A percentile compares a stretch with the other conserved stretches of the same genome.
Evolutionary conservation across 2,113 vertebrate species (phyloP).

Genomic region (Protobothrops flavoviridis): DNA sequence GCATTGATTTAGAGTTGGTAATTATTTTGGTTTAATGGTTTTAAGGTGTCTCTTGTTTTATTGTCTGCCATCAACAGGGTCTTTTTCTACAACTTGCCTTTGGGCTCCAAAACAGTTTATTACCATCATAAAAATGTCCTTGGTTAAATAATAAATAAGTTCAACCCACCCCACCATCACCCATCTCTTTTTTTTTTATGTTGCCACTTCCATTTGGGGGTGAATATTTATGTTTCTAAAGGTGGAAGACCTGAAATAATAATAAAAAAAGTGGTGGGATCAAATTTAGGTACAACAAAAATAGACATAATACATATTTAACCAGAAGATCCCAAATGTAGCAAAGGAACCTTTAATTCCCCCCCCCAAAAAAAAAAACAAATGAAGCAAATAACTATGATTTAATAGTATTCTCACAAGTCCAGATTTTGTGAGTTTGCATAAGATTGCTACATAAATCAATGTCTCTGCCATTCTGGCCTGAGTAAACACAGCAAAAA

Average conservation of each 20-base stretch:
- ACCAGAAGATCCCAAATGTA: not conserved
- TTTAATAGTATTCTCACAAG: not conserved
- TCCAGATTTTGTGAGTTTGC: not conserved
- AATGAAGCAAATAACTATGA: not conserved
- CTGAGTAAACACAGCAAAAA: not conserved
- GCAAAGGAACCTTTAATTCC: accelerated
- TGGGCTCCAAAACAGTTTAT: slow-evolving; percentile 50
- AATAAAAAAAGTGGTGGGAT: slow-evolving; percentile 32
- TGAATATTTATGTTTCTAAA: slow-evolving; percentile 48
- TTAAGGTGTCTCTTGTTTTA: slow-evolving; percentile 51
- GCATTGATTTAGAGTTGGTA: slow-evolving; percentile 44
- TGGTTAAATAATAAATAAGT: slow-evolving; percentile 48
- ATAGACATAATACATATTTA: not conserved
- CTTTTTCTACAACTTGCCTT: slow-evolving; percentile 47
- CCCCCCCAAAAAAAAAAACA: not conserved
- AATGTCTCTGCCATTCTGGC: not conserved
- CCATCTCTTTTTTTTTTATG: slow-evolving; percentile 14
- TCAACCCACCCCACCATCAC: not conserved
- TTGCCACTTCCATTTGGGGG: slow-evolving; percentile 34
- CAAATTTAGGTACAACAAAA: not conserved
- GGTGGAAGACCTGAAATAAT: slow-evolving; percentile 6
- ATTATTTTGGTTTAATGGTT: slow-evolving; percentile 50
- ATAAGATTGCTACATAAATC: not conserved
- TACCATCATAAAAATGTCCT: slow-evolving; percentile 48
- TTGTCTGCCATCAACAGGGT: slow-evolving; percentile 42